Evolutionary conservation across 2,113 vertebrate species (phyloP), one percentile per base, ranked within the genome.

Genomic region (Phalacrocorax aristotelis): DNA sequence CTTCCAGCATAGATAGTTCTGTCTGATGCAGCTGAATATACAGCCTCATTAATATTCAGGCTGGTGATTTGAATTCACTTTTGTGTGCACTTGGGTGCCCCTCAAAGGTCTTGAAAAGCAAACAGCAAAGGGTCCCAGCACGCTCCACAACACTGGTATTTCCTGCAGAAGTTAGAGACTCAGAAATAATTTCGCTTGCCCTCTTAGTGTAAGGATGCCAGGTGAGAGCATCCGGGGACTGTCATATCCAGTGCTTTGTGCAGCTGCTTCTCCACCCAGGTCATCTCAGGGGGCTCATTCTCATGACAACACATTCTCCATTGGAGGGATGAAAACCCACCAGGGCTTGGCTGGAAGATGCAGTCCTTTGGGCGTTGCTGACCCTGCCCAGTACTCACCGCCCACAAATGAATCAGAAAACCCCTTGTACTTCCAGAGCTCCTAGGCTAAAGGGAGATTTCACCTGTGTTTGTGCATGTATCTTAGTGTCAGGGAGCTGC

Each of bases 201-300:
- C 20, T 76, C 8, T 38, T 26, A 27, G 40, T 0, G 0, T 30
- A n/a, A 75, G 72, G 49, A 29, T 46, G 48, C 23, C 68, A 15
- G 23, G 57, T 48, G 66, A 61, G 19, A 48, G 9, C 46, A 22
- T 49, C 44, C 34, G 20, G 58, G 44, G 34, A 27, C 32, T 57
- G 30, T 48, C 21, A 10, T 4, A 52, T 25, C 46, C 54, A 69
- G 40, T 26, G 52, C 18, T 68, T 79, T 38, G 38, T 66, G 36
- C 23, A 77, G 49, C 48, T 76, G 42, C 15, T 82, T 64, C 66
- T 34, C 16, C 57, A 30, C 46, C 34, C 44, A 26, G 15, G 11
- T 34, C 26, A 9, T 34, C 16, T 10, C 0, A 0, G 4, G 27
- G 32, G 4, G 10, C 17, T 81, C 15, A 7, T 75, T 60, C 49